phyloP scores from a whole-genome alignment of 2,888 invertebrate species.

The Glaucopsyche alexis region DNA sequence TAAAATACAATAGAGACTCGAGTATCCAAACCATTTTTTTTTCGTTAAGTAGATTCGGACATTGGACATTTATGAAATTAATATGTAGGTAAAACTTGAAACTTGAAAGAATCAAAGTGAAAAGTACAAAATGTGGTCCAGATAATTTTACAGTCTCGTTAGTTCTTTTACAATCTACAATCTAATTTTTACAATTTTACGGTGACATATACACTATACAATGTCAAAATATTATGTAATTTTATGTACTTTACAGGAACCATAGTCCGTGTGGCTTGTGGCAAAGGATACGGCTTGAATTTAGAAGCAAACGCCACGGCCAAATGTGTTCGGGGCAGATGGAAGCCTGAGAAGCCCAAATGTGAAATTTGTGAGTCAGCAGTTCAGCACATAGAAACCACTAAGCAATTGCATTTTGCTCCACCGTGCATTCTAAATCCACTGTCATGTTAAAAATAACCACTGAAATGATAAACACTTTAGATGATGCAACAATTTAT shows the following conservation, averaged over 20 bases:
- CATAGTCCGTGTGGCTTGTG: conserved; percentile 87
- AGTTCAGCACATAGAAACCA: conserved; percentile 50
- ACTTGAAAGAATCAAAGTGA: too few relatives aligned
- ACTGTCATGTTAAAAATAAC: conserved; percentile 11
- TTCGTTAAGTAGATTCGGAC: background rate
- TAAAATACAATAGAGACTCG: background rate
- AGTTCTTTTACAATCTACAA: too few relatives aligned
- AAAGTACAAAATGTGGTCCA: too few relatives aligned
- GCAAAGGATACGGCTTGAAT: conserved; percentile 88
- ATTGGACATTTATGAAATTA: too few relatives aligned
- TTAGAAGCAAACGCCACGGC: conserved; percentile 87
- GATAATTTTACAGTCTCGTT: too few relatives aligned
- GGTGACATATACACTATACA: too few relatives aligned
- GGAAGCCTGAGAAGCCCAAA: conserved; percentile 90
- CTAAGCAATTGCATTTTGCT: conserved; percentile 3
- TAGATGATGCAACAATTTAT: background rate
- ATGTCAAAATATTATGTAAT: background rate
- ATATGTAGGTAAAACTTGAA: too few relatives aligned
- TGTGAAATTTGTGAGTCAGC: conserved; percentile 86
- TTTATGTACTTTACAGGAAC: conserved; percentile 71
- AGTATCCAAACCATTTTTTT: background rate
- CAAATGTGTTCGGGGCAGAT: conserved; percentile 90
- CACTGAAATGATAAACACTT: background rate
- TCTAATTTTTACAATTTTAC: too few relatives aligned
- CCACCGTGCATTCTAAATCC: background rate